Base-by-base conservation (phyloP, 2,797 vertebrate species). In the Mallotus villosus region DNA sequence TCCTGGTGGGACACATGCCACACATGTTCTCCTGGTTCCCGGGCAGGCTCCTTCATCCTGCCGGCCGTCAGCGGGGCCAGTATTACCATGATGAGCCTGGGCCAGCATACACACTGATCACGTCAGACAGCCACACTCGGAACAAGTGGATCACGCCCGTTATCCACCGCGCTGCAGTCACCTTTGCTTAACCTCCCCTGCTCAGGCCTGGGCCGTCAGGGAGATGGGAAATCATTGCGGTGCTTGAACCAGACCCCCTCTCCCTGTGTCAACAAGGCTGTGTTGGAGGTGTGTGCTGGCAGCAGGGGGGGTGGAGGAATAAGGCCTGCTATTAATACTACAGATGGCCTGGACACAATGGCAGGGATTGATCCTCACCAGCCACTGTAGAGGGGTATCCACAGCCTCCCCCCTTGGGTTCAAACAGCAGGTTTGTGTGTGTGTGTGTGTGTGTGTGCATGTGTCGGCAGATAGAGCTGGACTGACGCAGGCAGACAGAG, bases 401-500 rank as follows among this genome's bases (percentile, higher is more conserved):
- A 59, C 21, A 11, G 57, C 21, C 8, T 51, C 14, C 4, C 19
- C 49, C 49, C 49, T 19, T 16, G 49, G 49, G 49, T 51, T 51
- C 12, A 16, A 51, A 51, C 49, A 16, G 49, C 49, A 51, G 49
- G 32, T 67, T 46, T 67, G 41, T 61, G 32, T 70, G 57, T 70
- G 68, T 49, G 68, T 70, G 66, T 67, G 65, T 67, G 37, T 41
- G 57, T 68, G 53, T 68, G 67, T 24, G 67, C 25, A 29, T 53
- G 22, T 64, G 8, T 14, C 14, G 2, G 19, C 19, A 34, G 2
- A 63, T 5, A 19, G 19, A 19, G 17, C 41, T 22, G n/a, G 22
- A 24, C 14, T 66, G 4, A 22, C 14, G 14, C 46, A 49, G 60
- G 19, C 8, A 32, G 27, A 8, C 61, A 34, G 25, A 7, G 14